These are phyloP conservation scores for Pelobates fuscus DNA, from an alignment of 2,113 vertebrate genomes.

Conservation along the genomic window DNA sequence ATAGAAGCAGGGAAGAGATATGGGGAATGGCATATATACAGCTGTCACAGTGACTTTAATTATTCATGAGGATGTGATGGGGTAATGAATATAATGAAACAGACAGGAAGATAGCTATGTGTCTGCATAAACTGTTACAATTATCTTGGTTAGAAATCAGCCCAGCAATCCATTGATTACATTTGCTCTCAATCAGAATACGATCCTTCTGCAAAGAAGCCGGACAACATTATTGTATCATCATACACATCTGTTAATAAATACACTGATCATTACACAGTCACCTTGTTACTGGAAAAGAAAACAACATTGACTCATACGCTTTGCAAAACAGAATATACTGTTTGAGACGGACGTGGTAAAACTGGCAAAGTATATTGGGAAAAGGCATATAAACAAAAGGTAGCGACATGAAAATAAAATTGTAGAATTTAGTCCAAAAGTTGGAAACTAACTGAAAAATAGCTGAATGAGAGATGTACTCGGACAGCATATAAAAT, in stretches of 20 bases:
- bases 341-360: neutral
- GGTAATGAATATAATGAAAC: constrained; percentile 23
- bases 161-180: constrained; percentile 21
- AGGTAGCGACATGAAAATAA: too few species aligned
- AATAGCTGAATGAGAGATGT: too few species aligned
- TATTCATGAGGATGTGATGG: constrained; percentile 20
- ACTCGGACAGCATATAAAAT: too few species aligned
- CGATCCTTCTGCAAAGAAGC: neutral
- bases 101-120: constrained; percentile 18
- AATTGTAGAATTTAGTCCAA: too few species aligned
- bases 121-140: constrained; percentile 20
- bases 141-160: constrained; percentile 30
- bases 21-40: constrained; percentile 1
- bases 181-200: constrained; percentile 28
- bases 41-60: constrained; percentile 27
- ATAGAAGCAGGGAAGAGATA: constrained; percentile 15
- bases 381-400: too few species aligned
- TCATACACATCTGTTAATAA: constrained; percentile 8
- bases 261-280: neutral
- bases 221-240: constrained; percentile 25
- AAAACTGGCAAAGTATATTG: too few species aligned
- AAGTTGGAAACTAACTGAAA: too few species aligned
- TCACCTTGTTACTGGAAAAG: neutral
- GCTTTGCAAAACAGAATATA: neutral
- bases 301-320: neutral